A percentile compares a stretch with the other conserved stretches of the same genome.
These are phyloP conservation scores for Delphinus delphis DNA, from an alignment of 2,113 vertebrate genomes.

Conservation along the genomic window DNA sequence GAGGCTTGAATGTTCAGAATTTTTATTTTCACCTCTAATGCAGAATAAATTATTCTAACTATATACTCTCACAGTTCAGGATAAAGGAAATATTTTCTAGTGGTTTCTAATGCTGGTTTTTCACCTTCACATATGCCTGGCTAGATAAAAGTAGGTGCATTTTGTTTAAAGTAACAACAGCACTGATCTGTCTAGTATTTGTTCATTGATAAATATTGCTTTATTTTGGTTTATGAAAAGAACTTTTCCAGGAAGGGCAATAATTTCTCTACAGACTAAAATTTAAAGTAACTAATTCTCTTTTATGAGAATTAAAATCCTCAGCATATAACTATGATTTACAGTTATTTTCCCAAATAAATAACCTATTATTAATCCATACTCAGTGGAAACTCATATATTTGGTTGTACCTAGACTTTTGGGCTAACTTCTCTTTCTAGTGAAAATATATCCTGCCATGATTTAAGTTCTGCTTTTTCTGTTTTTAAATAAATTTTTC, in stretches of 20 bases:
- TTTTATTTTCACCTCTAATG: constrained; percentile 49
- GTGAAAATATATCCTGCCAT: not conserved
- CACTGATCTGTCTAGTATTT: not conserved
- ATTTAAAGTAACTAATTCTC: not conserved
- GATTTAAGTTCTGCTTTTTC: not conserved
- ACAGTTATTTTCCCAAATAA: constrained; percentile 16
- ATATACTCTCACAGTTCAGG: constrained; percentile 10
- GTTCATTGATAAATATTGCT: not conserved
- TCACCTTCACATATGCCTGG: not conserved
- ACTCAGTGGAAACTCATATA: not conserved
- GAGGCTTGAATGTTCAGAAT: not conserved
- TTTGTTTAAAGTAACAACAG: constrained; percentile 53
- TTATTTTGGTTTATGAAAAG: not conserved
- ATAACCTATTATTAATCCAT: not conserved
- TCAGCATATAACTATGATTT: not conserved
- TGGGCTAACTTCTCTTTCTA: not conserved
- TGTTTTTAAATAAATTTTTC: constrained; percentile 22
- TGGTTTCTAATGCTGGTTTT: constrained; percentile 13
- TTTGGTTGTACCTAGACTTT: not conserved
- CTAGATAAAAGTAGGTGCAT: not conserved
- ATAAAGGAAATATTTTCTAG: constrained; percentile 26
- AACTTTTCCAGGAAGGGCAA: not conserved
- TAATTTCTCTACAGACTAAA: constrained; percentile 16
- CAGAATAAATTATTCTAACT: constrained; percentile 2
- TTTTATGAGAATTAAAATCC: not conserved